Evolutionary conservation across 2,113 vertebrate species (phyloP).

Genomic region (Thinocorus orbignyianus): DNA sequence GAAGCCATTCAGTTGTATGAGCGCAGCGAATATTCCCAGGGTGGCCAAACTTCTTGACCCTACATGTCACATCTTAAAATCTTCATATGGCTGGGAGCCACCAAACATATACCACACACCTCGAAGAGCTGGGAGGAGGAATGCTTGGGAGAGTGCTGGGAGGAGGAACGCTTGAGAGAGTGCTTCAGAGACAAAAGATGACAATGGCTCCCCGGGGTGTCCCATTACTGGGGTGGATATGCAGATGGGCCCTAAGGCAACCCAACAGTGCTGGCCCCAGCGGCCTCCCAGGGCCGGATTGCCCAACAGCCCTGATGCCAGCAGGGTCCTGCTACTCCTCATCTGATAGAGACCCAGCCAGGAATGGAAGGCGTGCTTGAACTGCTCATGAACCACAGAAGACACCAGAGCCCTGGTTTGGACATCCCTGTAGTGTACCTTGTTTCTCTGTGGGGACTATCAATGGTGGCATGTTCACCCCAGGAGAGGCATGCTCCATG

Average conservation of each 20-base stretch:
- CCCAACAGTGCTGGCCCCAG: not conserved
- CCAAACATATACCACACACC: not conserved
- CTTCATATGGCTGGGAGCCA: not conserved
- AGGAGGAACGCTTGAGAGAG: not conserved
- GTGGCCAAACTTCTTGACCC: constrained; percentile 7
- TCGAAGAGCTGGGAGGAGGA: not conserved
- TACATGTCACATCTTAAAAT: not conserved
- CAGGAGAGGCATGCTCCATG: not conserved
- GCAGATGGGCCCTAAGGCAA: constrained; percentile 10
- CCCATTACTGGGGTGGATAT: not conserved
- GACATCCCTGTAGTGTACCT: not conserved
- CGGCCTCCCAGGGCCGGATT: accelerated
- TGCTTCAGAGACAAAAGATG: not conserved
- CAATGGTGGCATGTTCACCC: not conserved
- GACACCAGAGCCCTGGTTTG: not conserved
- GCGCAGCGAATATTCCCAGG: not conserved
- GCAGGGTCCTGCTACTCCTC: not conserved
- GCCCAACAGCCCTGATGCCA: not conserved
- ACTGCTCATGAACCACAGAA: accelerated
- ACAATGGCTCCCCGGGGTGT: not conserved
- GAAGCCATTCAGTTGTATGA: not conserved
- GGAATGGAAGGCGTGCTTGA: not conserved
- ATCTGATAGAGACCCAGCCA: not conserved
- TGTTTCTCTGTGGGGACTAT: not conserved
- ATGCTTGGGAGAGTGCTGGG: not conserved